These are phyloP conservation scores for Periphyllus acericola DNA, from an alignment of 2,888 invertebrate genomes.

Conservation along the genomic window DNA sequence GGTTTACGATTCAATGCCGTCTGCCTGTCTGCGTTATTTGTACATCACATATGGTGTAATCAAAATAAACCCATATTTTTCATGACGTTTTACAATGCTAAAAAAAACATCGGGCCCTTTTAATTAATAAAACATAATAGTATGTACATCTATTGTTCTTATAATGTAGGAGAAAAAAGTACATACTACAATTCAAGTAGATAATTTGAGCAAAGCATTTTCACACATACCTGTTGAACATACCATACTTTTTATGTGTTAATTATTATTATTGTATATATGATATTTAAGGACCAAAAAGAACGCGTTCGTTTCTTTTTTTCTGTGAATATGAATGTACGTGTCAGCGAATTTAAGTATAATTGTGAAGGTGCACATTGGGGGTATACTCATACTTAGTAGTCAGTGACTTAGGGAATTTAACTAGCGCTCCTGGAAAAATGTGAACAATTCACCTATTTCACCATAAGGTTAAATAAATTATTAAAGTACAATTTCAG, in stretches of 20 bases:
- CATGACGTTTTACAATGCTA: slow-evolving; percentile 24
- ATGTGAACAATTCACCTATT: too few species aligned
- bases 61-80: slow-evolving; percentile 46
- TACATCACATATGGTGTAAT: slow-evolving; percentile 49
- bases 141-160: not conserved
- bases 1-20: slow-evolving; percentile 33
- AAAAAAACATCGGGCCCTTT: slow-evolving; percentile 6
- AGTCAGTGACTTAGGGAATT: too few species aligned
- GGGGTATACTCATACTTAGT: too few species aligned
- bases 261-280: not conserved
- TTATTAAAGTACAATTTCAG: too few species aligned
- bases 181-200: not conserved
- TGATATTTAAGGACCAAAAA: not conserved
- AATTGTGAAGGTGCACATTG: too few species aligned
- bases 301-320: not conserved
- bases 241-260: not conserved
- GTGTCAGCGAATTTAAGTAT: too few species aligned
- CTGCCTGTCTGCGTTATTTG: slow-evolving; percentile 28
- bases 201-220: not conserved
- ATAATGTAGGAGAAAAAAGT: not conserved
- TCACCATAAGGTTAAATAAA: too few species aligned
- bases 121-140: slow-evolving; percentile 33
- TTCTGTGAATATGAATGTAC: too few species aligned
- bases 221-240: not conserved
- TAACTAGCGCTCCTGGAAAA: too few species aligned